phyloP scores from a whole-genome alignment of 2,797 vertebrate species.

The Eulemur albifrons region DNA sequence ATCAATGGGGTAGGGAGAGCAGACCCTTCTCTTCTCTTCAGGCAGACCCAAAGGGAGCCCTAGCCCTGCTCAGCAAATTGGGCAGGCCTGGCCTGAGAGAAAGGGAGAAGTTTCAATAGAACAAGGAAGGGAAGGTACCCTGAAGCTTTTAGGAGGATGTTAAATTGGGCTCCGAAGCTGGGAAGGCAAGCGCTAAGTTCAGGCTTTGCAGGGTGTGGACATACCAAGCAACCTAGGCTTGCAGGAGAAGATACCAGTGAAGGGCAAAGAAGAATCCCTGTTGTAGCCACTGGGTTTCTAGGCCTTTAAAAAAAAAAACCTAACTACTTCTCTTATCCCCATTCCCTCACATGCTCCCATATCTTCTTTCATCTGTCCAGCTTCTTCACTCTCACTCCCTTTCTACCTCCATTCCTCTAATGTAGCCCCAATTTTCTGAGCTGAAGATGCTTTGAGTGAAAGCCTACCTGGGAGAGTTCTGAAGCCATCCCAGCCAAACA shows the following conservation, averaged over 20 bases:
- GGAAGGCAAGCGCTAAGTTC: not conserved
- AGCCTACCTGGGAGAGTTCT: slow-evolving; percentile 3
- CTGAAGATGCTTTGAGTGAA: slow-evolving; percentile 19
- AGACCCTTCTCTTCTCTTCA: slow-evolving; percentile 19
- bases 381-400: not conserved
- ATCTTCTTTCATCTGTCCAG: not conserved
- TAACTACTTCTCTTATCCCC: not conserved
- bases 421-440: slow-evolving; percentile 2
- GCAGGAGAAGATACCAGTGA: not conserved
- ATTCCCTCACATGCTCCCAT: not conserved
- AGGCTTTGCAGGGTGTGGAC: not conserved
- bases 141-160: slow-evolving; percentile 3
- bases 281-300: not conserved
- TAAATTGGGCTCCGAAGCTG: slow-evolving; percentile 16
- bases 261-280: not conserved
- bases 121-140: not conserved
- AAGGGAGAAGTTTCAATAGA: not conserved
- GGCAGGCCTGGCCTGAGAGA: not conserved
- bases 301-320: not conserved
- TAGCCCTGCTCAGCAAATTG: not conserved
- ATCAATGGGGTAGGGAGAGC: not conserved
- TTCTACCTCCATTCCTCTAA: not conserved
- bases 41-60: not conserved
- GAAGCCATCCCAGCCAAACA: not conserved
- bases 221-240: not conserved